phyloP scores from a whole-genome alignment of 2,113 vertebrate species.

The Stegostoma tigrinum region DNA sequence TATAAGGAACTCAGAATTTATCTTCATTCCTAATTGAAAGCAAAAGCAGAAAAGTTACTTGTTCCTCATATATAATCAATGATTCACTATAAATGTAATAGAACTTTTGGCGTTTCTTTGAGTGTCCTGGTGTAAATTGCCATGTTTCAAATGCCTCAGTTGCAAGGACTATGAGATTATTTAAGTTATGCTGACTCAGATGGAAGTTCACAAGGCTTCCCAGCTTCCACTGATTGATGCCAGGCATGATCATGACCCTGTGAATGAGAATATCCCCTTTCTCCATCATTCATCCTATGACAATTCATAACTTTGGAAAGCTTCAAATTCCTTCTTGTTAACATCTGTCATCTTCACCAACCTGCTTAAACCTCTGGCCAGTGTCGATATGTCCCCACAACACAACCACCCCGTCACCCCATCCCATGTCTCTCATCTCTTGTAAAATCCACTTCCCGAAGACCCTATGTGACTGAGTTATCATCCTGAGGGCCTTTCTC shows the following conservation, averaged over 20 bases:
- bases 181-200: neutral
- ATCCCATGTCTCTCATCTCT: neutral
- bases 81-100: neutral
- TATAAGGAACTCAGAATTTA: neutral
- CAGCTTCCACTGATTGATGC: neutral
- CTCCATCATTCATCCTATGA: neutral
- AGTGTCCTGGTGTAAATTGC: neutral
- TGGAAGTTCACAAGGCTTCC: neutral
- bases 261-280: neutral
- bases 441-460: neutral
- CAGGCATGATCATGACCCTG: neutral
- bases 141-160: neutral
- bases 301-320: neutral
- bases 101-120: neutral
- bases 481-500: neutral
- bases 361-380: neutral
- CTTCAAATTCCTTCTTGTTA: neutral
- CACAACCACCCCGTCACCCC: too few species aligned
- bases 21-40: slow-evolving; percentile 20
- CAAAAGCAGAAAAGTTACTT: neutral
- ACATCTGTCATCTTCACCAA: neutral
- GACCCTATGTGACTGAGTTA: too few species aligned
- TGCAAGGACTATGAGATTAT: neutral
- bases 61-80: neutral
- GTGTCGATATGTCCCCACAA: neutral